Conservation (phyloP, 2,888 invertebrate species). For the Biston stratarius region DNA sequence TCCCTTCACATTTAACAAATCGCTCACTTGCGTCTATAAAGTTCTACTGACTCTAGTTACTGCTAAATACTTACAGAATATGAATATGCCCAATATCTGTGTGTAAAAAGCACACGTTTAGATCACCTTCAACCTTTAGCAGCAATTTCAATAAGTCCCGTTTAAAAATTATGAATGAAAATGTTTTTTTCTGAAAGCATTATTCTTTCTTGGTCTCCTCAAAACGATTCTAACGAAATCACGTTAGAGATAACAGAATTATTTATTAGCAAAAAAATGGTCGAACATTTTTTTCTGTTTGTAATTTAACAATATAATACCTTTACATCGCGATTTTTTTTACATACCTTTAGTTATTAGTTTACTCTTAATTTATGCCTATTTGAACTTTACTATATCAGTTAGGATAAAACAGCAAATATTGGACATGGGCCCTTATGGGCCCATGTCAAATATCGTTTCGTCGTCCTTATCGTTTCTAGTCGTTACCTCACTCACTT, state of each 20-base stretch:
- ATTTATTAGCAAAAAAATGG: not conserved
- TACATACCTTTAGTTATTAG: not conserved
- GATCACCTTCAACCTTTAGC: conserved; percentile 8
- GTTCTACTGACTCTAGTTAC: conserved; percentile 21
- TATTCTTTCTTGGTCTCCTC: not conserved
- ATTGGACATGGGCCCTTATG: too few species aligned
- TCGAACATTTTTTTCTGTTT: not conserved
- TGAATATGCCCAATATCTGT: too few species aligned
- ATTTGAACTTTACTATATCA: too few species aligned
- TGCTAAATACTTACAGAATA: conserved; percentile 36
- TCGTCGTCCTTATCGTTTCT: conserved; percentile 47
- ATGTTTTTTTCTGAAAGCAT: not conserved
- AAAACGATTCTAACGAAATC: not conserved
- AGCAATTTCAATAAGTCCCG: not conserved
- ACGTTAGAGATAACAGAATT: not conserved
- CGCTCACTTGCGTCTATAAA: conserved; percentile 28
- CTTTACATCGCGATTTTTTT: too few species aligned
- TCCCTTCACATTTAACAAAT: conserved; percentile 33
- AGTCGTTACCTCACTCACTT: conserved; percentile 63
- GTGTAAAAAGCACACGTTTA: too few species aligned
- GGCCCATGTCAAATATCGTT: too few species aligned
- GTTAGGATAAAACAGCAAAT: too few species aligned
- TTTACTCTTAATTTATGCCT: too few species aligned
- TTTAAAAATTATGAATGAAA: not conserved
- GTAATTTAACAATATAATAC: not conserved